Evolutionary conservation across 2,113 vertebrate genomes (phyloP), one percentile per base, ranked within the genome.

Genomic region (Amphiprion percula): DNA sequence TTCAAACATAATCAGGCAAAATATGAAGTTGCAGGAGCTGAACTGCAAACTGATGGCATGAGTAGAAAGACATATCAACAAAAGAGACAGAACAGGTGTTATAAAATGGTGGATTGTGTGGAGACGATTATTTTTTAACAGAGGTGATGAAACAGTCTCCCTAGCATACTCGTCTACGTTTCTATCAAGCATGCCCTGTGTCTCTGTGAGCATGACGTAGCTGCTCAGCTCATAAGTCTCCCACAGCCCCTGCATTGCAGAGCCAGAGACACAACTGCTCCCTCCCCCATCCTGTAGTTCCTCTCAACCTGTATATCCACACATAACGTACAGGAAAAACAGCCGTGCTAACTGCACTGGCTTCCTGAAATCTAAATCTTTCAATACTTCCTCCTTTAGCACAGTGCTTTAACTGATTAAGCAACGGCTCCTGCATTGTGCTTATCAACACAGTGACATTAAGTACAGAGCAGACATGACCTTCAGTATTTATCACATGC

Each of bases 201-300:
- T 28, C 68, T 53, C 61, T 79, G 84, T 68, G 74, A 6, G 65
- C 64, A 75, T 93, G 94, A 93, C 85, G 80, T 83, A 83, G 72
- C 83, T 81, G 79, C 86, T 88, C 76, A 46, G 85, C 88, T 92
- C 88, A 80, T 88, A 86, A 92, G 70, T 87, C 88, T 90, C 90
- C 80, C 85, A 84, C 88, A 92, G 88, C 90, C 91, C 88, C 88
- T 92, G 88, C 90, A 92, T 84, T 93, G 92, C 93, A 92, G 94
- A 91, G 92, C 87, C 77, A 78, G 81, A 88, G 86, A 87, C 80
- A 79, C 73, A 80, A 78, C 50, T 5, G 37, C 74, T 46, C 87
- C 85, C 82, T 84, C 85, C 83, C 87, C 83, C 76, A 79, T 64
- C 65, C 69, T 47, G 79, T 76, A 41, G 64, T 24, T 77, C 53